phyloP scores from a whole-genome alignment of 2,113 vertebrate species.

The Rhabdomys dilectus region DNA sequence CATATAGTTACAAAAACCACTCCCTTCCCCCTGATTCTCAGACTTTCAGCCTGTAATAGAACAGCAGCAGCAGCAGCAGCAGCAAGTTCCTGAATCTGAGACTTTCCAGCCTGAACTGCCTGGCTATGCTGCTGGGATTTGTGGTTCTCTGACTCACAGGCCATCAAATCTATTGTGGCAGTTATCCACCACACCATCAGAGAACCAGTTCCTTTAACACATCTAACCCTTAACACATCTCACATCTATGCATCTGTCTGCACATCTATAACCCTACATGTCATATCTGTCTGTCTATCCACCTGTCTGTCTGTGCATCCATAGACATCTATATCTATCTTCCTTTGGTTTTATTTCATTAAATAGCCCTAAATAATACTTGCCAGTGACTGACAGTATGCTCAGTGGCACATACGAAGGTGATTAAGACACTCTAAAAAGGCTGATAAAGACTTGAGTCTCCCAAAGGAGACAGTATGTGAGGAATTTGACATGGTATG shows the following conservation, averaged over 20 bases:
- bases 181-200: background rate
- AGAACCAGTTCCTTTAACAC: background rate
- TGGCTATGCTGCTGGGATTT: background rate
- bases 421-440: background rate
- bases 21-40: background rate
- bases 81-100: background rate
- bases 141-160: background rate
- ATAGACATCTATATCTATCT: background rate
- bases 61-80: background rate
- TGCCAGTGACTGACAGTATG: background rate
- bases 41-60: background rate
- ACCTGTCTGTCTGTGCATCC: background rate
- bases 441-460: background rate
- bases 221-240: background rate
- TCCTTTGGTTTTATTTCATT: background rate
- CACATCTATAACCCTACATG: too few species aligned
- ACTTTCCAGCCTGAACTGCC: background rate
- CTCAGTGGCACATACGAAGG: background rate
- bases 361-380: background rate
- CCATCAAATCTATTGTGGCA: background rate
- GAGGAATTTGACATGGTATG: constrained; percentile 36
- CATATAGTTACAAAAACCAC: background rate
- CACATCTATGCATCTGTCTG: too few species aligned
- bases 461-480: rapidly evolving
- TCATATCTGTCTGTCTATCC: background rate